Percentiles rank a stretch among this genome's conserved stretches.
These are phyloP conservation scores for Drosophila peninsularis DNA, from an alignment of 2,888 invertebrate genomes.

Conservation along the genomic window DNA sequence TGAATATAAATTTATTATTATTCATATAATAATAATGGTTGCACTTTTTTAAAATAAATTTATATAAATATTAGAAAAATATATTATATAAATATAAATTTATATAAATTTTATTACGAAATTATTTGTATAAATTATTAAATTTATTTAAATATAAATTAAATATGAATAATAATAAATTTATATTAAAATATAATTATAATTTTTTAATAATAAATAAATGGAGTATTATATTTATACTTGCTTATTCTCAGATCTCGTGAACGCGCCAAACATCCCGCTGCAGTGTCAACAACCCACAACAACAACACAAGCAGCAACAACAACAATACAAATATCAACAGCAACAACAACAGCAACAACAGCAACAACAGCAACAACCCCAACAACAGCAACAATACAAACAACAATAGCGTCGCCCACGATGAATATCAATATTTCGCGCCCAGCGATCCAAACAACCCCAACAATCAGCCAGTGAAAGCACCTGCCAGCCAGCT, in stretches of 20 bases:
- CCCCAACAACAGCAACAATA: constrained; percentile 40
- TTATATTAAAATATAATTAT: too few relatives aligned
- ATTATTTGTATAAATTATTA: too few relatives aligned
- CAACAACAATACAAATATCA: constrained; percentile 12
- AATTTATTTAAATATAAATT: too few relatives aligned
- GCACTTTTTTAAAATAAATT: too few relatives aligned
- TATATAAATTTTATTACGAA: too few relatives aligned
- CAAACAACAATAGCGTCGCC: constrained; percentile 54
- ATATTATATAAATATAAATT: too few relatives aligned
- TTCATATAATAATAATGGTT: too few relatives aligned
- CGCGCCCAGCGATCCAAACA: constrained; percentile 82
- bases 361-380: constrained; percentile 21
- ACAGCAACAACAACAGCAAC: constrained; percentile 27
- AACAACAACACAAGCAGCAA: constrained; percentile 26
- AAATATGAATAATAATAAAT: too few relatives aligned
- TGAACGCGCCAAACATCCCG: constrained; percentile 68
- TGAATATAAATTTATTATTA: too few relatives aligned
- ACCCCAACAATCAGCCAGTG: constrained; percentile 77
- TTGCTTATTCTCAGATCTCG: constrained; percentile 69
- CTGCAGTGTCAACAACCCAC: constrained; percentile 12
- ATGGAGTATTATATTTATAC: too few relatives aligned
- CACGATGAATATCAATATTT: constrained; percentile 82
- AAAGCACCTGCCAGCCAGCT: constrained; percentile 31
- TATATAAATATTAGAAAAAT: too few relatives aligned
- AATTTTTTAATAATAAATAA: too few relatives aligned